Conservation (phyloP, 1,140 invertebrate species). For the Triops longicaudatus region DNA sequence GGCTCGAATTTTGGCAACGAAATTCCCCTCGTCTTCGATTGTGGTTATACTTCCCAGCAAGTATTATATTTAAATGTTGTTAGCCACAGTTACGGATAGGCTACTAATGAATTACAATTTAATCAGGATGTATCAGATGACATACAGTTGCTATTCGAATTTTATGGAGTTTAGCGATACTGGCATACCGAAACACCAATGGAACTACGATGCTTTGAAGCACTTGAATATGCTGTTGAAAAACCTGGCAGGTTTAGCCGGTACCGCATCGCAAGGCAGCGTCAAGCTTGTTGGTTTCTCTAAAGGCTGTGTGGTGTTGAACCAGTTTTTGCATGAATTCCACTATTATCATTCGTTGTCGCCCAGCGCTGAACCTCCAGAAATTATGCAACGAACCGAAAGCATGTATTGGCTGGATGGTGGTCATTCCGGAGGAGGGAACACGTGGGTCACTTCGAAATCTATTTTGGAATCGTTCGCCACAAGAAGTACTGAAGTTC, state of each 20-base stretch:
- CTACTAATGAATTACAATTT: not conserved
- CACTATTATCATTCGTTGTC: conserved; percentile 50
- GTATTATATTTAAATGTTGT: conserved; percentile 37
- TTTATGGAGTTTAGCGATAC: conserved; percentile 68
- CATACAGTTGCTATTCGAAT: conserved; percentile 77
- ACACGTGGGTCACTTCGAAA: conserved; percentile 73
- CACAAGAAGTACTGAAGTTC: conserved; percentile 45
- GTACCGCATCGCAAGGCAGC: conserved; percentile 32
- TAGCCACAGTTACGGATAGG: not conserved
- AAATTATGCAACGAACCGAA: conserved; percentile 36
- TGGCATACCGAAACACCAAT: conserved; percentile 60
- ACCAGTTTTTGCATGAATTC: conserved; percentile 79
- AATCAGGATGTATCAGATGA: conserved; percentile 64
- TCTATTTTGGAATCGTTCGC: conserved; percentile 59
- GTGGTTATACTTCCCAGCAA: conserved; percentile 61
- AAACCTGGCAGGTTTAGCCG: conserved; percentile 22
- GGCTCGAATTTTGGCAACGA: conserved; percentile 52
- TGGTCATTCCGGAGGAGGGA: conserved; percentile 68
- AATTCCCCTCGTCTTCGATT: conserved; percentile 60
- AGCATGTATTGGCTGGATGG: conserved; percentile 81
- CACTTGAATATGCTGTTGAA: conserved; percentile 53
- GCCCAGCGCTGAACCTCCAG: conserved; percentile 28
- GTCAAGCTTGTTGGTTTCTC: conserved; percentile 72
- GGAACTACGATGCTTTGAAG: conserved; percentile 55
- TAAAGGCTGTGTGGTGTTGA: conserved; percentile 84